These are phyloP conservation scores for Aurelia sp. DNA, from an alignment of 30 jellyfish, hydroid and myxozoan species.

Conservation along the genomic window DNA sequence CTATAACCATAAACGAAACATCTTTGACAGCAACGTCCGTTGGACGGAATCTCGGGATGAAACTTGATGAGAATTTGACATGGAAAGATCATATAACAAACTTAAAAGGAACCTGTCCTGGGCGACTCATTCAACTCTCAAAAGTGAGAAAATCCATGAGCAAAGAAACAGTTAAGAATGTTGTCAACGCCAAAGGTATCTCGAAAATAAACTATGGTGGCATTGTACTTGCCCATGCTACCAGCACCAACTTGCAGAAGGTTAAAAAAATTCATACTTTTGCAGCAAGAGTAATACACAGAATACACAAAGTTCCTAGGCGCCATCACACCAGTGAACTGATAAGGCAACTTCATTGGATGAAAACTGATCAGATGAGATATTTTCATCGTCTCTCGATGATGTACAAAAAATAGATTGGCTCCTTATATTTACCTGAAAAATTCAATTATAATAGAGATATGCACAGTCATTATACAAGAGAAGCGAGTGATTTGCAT, in stretches of 20 bases:
- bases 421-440: constrained; percentile 7
- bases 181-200: constrained; percentile 8
- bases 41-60: not conserved
- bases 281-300: constrained; percentile 23
- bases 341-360: constrained; percentile 4
- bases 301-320: constrained; percentile 25
- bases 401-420: constrained; percentile 28
- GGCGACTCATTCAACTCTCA: not conserved
- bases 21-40: constrained; percentile 12
- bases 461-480: too few species aligned
- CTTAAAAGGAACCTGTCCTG: not conserved
- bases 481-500: not conserved
- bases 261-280: constrained; percentile 24
- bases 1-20: constrained; percentile 9
- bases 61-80: constrained; percentile 2
- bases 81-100: too few species aligned
- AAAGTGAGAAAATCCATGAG: not conserved
- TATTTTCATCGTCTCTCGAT: constrained; percentile 20
- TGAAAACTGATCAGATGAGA: not conserved
- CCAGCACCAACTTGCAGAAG: constrained; percentile 34
- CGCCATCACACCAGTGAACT: constrained; percentile 28
- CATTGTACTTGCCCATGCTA: constrained; percentile 1
- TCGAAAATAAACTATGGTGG: not conserved
- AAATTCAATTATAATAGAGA: not conserved
- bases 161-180: not conserved